Base-by-base conservation (phyloP, 2,888 invertebrate species). In the Hyposoter didymator region DNA sequence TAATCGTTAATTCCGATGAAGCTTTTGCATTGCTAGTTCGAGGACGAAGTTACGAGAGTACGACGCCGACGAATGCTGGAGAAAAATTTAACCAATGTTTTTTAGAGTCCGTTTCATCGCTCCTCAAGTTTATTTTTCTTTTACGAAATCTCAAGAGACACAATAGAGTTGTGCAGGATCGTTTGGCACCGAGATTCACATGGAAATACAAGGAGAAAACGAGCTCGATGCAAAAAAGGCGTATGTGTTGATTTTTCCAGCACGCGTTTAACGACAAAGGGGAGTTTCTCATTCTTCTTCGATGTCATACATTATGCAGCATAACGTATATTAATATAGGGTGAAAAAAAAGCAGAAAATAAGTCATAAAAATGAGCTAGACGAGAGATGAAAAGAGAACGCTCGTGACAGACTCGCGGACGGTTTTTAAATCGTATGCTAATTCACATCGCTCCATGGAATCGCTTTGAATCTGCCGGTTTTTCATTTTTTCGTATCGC, bases 381-480 rank as follows among this genome's bases (percentile, higher is more conserved):
- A 32, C 67, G 52, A 74, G 45, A 72, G 45, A 22, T 35, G 35
- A 55, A 39, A 73, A 19, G 45, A 67, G 49, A 39, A 45, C 45
- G 62, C 64, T 78, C 47, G 45, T 59, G 49, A 69, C 59, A 74
- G 72, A 79, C 55, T 67, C 76, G 75, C 32, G 66, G 45, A 67
- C 35, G 72, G 66, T 81, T 84, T 84, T 84, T 72, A 67, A 84
- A 84, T 84, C 76, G 76, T 80, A 80, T 84, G 72, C 47, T 80
- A 80, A 84, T 84, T 66, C 72, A 43, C 52, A 55, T 80, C 43
- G 39, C 52, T 47, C 66, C 82, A 45, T 59, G 78, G 32, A 66
- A 22, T 55, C 19, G 49, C 64, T 78, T 52, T 55, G 75, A 35
- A 72, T 64, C 72, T 47, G 28, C 73, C 28, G 64, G 72, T 14